These are phyloP conservation scores for Brachionus angularis DNA, from an alignment of 1,140 invertebrate genomes.

Conservation along the genomic window DNA sequence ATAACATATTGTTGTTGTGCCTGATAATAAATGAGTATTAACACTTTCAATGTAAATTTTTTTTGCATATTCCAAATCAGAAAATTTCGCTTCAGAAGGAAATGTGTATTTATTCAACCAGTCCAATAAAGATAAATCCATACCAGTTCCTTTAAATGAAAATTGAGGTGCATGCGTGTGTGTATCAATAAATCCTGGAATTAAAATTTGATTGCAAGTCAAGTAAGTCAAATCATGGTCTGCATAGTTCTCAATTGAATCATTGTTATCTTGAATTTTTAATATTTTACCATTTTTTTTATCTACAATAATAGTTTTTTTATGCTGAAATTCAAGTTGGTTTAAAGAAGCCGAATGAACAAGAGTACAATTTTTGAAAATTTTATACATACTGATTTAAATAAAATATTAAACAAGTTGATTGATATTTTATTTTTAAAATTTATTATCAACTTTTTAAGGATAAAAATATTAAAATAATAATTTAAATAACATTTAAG, in stretches of 20 bases:
- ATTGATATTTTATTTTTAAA: no score
- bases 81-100: conserved; percentile 72
- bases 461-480: no score
- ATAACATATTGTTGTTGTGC: conserved; percentile 82
- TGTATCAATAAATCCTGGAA: conserved; percentile 80
- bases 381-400: no score
- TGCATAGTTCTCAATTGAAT: not conserved
- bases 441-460: no score
- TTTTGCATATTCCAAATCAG: conserved; percentile 67
- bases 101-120: conserved; percentile 84
- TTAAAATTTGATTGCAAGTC: conserved; percentile 65
- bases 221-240: not conserved
- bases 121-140: conserved; percentile 72
- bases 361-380: no score
- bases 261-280: no score
- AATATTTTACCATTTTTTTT: no score
- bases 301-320: no score
- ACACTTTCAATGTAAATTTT: conserved; percentile 72
- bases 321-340: no score
- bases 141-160: conserved; percentile 73
- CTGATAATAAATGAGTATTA: conserved; percentile 65
- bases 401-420: no score
- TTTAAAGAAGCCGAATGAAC: no score
- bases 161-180: conserved; percentile 84
- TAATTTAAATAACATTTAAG: no score